Percentiles rank a stretch among this genome's conserved stretches.
Conservation (phyloP, 2,797 vertebrate species). For the Xenentodon cancila region DNA sequence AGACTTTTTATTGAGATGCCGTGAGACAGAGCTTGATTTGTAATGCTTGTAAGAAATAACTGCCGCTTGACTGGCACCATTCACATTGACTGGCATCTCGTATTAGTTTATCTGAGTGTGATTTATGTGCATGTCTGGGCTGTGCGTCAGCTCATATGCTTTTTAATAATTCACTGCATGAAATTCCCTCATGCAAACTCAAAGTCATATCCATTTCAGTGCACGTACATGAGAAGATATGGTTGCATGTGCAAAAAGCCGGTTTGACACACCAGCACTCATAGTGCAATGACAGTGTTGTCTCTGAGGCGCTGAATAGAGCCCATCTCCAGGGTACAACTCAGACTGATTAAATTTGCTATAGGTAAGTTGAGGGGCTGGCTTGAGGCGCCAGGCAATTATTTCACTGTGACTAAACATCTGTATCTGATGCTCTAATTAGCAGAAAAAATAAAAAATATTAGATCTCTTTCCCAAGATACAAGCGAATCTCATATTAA, state of each 20-base stretch:
- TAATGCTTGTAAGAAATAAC: conserved; percentile 29
- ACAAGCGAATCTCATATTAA: conserved; percentile 2
- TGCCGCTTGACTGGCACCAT: conserved; percentile 26
- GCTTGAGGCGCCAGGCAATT: conserved; percentile 75
- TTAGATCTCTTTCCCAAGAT: conserved; percentile 7
- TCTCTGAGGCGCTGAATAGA: conserved; percentile 58
- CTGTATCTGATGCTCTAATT: conserved; percentile 27
- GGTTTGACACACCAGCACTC: conserved; percentile 16
- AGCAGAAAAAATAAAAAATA: conserved; percentile 24
- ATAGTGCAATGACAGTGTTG: conserved; percentile 28
- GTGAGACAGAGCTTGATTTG: conserved; percentile 34
- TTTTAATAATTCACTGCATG: conserved; percentile 16
- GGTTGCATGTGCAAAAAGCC: conserved; percentile 5
- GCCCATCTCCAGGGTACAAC: conserved; percentile 70
- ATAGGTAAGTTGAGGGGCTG: conserved; percentile 73
- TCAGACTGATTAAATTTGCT: conserved; percentile 81
- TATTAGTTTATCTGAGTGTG: background rate
- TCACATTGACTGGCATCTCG: conserved; percentile 11
- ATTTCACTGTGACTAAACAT: conserved; percentile 69
- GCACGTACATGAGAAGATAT: conserved; percentile 14
- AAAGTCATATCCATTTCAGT: conserved; percentile 13
- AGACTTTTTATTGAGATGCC: conserved; percentile 29
- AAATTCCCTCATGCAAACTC: conserved; percentile 16
- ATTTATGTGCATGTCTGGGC: background rate
- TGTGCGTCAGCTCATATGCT: conserved; percentile 8